Evolutionary conservation across 2,797 vertebrate species (phyloP), one percentile per base, ranked within the genome.

Genomic region (Spinus pinus): DNA sequence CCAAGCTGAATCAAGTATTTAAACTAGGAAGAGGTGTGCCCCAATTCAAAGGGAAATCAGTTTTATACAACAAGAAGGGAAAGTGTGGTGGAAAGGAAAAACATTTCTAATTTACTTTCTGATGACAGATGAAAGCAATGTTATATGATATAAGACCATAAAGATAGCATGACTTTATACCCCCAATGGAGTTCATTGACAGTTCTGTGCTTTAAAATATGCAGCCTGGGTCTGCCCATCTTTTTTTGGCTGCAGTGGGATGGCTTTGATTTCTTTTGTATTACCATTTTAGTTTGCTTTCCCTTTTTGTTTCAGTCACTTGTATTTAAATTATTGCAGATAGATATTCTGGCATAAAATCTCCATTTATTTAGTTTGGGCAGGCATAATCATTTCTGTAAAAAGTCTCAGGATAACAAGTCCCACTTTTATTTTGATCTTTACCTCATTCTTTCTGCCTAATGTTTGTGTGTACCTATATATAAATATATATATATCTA

Each of bases 261-360:
- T 75, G 88, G 57, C 78, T 93, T 90, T 86, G 90, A 90, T 96
- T 88, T 92, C 82, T 80, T 94, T 80, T 70, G 33, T 79, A 86
- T 87, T 96, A 92, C n/a, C 62, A 53, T 93, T 91, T 90, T 72
- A 75, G 71, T 90, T 94, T 90, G 20, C 51, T 95, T 96, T 94
- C 67, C 41, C 39, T 96, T 91, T 93, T 94, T 92, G 56, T 92
- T 93, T 95, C 82, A 89, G 71, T 85, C 81, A 87, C 70, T 71
- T 54, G 11, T 91, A 60, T 93, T 96, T 80, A 75, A 89, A 67
- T 96, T 94, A 70, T 39, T 56, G 24, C 49, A 91, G 69, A 78
- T 95, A 86, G 58, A 67, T 82, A 86, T 74, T 89, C 64, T 94
- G 44, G 25, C 56, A 86, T 57, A 80, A 83, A 90, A 92, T 96